Conservation (phyloP, 2,888 invertebrate species). For the Dryocosmus kuriphilus region DNA sequence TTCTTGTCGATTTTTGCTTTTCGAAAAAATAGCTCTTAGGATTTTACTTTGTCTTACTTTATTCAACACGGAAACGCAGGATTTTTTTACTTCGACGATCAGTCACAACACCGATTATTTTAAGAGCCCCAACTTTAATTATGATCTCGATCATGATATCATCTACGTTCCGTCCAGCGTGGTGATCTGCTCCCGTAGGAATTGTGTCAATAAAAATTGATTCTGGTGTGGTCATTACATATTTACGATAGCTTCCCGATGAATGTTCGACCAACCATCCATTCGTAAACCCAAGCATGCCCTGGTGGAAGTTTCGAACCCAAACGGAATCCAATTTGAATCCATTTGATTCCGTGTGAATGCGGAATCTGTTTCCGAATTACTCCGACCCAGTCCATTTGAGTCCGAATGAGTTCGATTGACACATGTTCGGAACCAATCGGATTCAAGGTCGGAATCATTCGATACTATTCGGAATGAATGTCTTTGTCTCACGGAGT, state of each 20-base stretch:
- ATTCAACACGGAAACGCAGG: neutral
- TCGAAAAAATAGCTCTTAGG: neutral
- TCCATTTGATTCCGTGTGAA: no score
- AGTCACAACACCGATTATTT: neutral
- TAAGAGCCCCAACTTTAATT: neutral
- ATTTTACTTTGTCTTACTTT: neutral
- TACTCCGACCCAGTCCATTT: no score
- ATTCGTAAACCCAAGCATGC: neutral
- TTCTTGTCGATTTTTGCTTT: neutral
- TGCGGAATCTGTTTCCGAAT: no score
- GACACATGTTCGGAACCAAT: no score
- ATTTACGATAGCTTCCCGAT: neutral
- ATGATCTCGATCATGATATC: neutral
- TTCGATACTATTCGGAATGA: no score
- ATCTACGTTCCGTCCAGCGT: neutral
- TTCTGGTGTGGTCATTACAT: conserved; percentile 1
- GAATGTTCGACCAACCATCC: conserved; percentile 17
- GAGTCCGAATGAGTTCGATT: no score
- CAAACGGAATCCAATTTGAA: no score
- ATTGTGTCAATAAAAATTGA: conserved; percentile 7
- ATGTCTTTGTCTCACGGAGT: no score
- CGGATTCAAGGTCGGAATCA: no score
- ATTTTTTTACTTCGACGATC: neutral
- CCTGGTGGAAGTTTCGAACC: no score
- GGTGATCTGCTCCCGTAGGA: conserved; percentile 2